Evolutionary conservation across 2,797 vertebrate genomes (phyloP).

Genomic region (Lepilemur ruficaudatus): DNA sequence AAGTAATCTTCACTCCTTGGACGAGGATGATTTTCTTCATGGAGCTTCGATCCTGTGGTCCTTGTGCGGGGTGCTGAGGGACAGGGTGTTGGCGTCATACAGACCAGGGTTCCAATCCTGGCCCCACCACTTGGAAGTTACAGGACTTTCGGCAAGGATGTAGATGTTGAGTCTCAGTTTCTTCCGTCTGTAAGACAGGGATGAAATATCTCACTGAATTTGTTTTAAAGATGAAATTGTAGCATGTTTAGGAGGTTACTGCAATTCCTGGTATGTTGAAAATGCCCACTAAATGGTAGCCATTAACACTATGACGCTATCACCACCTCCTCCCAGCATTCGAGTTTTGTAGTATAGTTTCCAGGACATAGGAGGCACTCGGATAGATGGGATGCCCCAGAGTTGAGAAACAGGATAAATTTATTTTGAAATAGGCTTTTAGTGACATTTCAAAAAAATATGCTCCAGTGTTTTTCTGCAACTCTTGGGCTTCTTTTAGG

Average conservation of each 20-base stretch:
- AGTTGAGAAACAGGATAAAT: background rate
- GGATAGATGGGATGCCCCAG: background rate
- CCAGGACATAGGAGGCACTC: background rate
- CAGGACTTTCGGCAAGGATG: background rate
- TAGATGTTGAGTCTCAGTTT: background rate
- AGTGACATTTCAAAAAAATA: background rate
- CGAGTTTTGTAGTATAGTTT: background rate
- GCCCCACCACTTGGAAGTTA: background rate
- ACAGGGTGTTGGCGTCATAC: background rate
- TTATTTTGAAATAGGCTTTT: constrained; percentile 1
- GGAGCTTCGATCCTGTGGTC: background rate
- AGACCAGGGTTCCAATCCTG: background rate
- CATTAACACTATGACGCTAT: background rate
- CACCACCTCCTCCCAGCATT: background rate
- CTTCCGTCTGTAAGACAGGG: background rate
- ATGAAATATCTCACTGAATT: background rate
- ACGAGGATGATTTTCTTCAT: background rate
- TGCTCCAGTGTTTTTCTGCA: background rate
- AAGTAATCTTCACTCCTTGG: background rate
- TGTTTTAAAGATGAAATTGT: background rate
- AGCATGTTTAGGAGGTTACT: background rate
- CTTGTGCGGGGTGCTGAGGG: background rate
- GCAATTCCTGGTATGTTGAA: background rate
- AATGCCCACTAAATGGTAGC: background rate
- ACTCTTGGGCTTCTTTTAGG: background rate